A percentile compares a stretch with the other conserved stretches of the same genome.
Conservation (phyloP, 2,113 vertebrate species). For the Oryzias melastigma region DNA sequence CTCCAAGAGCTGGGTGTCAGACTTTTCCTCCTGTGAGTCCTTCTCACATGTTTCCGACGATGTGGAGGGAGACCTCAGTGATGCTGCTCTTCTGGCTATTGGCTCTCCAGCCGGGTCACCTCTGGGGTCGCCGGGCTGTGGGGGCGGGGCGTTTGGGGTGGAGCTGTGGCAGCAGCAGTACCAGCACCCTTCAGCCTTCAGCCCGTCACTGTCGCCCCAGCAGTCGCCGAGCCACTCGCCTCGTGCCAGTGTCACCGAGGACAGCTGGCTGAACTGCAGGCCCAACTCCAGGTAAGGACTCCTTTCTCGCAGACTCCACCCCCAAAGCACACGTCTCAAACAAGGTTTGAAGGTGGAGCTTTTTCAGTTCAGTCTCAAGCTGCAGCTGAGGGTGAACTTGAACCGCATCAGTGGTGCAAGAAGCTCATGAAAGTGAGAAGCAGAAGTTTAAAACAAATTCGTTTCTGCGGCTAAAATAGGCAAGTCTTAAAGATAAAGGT, state of each 20-base stretch:
- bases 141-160: constrained; percentile 81
- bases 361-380: too few species aligned
- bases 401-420: too few species aligned
- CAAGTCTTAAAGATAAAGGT: too few species aligned
- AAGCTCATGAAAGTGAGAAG: too few species aligned
- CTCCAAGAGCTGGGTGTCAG: constrained; percentile 78
- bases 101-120: constrained; percentile 87
- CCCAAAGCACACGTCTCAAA: too few species aligned
- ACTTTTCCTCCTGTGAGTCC: constrained; percentile 93
- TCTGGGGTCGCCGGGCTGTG: constrained; percentile 62
- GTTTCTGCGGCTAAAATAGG: too few species aligned
- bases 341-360: too few species aligned
- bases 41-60: constrained; percentile 90
- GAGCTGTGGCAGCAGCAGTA: constrained; percentile 84
- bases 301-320: too few species aligned
- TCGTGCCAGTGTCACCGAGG: constrained; percentile 91
- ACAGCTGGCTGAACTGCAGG: constrained; percentile 88
- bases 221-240: constrained; percentile 88
- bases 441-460: too few species aligned
- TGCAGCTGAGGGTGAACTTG: too few species aligned
- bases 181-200: constrained; percentile 71
- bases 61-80: constrained; percentile 87
- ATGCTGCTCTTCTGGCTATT: constrained; percentile 84
- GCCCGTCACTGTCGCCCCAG: constrained; percentile 83
- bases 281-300: constrained; percentile 76